Percentiles rank a stretch among this genome's conserved stretches.
Conservation (phyloP, 2,797 vertebrate species). For the Pseudomugil gertrudae region DNA sequence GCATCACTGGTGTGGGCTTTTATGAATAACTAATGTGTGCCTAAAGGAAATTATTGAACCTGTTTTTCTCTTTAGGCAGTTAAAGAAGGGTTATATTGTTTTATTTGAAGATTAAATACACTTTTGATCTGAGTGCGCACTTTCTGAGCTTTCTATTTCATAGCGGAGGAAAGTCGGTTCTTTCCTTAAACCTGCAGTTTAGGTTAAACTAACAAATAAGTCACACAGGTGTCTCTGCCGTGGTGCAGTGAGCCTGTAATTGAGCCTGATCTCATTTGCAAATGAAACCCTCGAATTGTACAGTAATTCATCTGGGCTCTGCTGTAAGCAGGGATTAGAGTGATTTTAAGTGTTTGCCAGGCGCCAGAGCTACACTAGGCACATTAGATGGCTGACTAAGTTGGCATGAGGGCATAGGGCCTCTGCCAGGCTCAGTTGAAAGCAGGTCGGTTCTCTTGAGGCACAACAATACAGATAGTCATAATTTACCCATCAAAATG, state of each 20-base stretch:
- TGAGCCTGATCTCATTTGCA: slow-evolving; percentile 49
- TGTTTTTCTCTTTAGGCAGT: slow-evolving; percentile 4
- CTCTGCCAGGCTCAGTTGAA: slow-evolving; percentile 49
- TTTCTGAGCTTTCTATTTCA: not conserved
- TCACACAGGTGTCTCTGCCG: slow-evolving; percentile 40
- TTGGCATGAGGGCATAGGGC: slow-evolving; percentile 52
- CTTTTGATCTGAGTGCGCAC: not conserved
- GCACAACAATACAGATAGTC: slow-evolving; percentile 59
- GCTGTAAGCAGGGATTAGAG: slow-evolving; percentile 58
- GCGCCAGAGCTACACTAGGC: slow-evolving; percentile 57
- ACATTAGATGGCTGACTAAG: slow-evolving; percentile 69
- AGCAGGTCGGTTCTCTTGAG: slow-evolving; percentile 28
- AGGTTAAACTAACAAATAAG: slow-evolving; percentile 16
- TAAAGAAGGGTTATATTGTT: not conserved
- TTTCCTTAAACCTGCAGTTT: not conserved
- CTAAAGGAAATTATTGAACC: slow-evolving; percentile 4
- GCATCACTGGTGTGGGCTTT: slow-evolving; percentile 15
- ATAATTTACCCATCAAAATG: slow-evolving; percentile 50
- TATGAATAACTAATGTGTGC: slow-evolving; percentile 10
- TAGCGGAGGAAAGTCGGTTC: not conserved
- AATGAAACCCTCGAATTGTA: slow-evolving; percentile 51
- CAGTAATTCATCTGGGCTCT: slow-evolving; percentile 48
- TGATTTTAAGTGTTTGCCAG: slow-evolving; percentile 69
- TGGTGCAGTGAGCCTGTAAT: slow-evolving; percentile 3
- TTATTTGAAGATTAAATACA: not conserved